These are phyloP conservation scores for Montipora capitata DNA, from an alignment of 92 coral and sea anemone species.

Conservation along the genomic window DNA sequence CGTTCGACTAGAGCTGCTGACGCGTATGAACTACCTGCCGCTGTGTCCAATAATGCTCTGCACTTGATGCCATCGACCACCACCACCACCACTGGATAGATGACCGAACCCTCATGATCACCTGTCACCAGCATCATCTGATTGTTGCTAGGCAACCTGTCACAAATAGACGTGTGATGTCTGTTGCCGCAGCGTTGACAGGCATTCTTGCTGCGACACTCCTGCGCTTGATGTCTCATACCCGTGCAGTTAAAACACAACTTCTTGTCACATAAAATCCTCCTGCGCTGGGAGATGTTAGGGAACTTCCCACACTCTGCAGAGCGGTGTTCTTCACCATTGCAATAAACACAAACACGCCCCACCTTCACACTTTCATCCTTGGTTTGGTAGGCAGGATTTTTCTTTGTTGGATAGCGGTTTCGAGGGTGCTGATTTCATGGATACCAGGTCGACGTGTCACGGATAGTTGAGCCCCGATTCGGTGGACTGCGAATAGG, in stretches of 20 bases:
- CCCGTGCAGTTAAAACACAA: conserved; percentile 68
- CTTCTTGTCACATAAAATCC: conserved; percentile 43
- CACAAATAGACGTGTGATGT: conserved; percentile 36
- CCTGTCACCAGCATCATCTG: conserved; percentile 56
- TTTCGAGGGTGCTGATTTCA: neutral
- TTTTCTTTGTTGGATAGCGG: conserved; percentile 19
- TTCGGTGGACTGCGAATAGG: neutral
- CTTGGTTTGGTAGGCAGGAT: conserved; percentile 19
- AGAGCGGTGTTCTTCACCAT: conserved; percentile 36
- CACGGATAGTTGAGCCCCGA: neutral
- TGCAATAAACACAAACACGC: conserved; percentile 49
- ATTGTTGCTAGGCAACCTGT: conserved; percentile 5
- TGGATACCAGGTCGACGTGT: neutral
- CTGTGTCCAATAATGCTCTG: conserved; percentile 77
- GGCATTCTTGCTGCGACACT: conserved; percentile 28
- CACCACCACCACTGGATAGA: conserved; percentile 81
- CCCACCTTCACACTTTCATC: neutral
- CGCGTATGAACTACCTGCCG: conserved; percentile 74
- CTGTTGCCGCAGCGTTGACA: conserved; percentile 38
- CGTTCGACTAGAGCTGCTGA: conserved; percentile 67
- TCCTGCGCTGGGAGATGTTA: conserved; percentile 26
- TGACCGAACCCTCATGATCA: conserved; percentile 37
- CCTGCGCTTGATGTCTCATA: conserved; percentile 48
- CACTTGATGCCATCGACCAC: conserved; percentile 76
- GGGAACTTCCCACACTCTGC: conserved; percentile 47